These are phyloP conservation scores for Synanceia verrucosa DNA, from an alignment of 2,797 vertebrate genomes.

Conservation along the genomic window DNA sequence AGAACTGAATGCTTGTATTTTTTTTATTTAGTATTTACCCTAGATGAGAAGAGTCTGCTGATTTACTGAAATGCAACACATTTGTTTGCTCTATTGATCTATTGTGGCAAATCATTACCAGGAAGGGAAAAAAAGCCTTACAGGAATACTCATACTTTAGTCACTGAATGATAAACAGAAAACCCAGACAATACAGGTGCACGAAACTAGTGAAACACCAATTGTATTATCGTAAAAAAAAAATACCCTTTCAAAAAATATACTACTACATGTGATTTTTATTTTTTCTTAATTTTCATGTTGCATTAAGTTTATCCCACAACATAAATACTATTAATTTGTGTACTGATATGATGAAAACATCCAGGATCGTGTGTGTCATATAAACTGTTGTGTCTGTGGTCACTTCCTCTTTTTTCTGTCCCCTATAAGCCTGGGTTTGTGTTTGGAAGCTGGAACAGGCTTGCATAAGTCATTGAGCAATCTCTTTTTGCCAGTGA, in stretches of 20 bases:
- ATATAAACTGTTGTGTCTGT: not conserved
- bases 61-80: not conserved
- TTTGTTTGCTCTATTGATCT: slow-evolving; percentile 66
- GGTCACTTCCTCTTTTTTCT: slow-evolving; percentile 5
- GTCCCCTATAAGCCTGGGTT: not conserved
- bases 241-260: not conserved
- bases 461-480: slow-evolving; percentile 55
- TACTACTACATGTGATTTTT: not conserved
- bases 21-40: not conserved
- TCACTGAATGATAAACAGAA: slow-evolving; percentile 25
- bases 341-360: not conserved
- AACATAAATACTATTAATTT: not conserved
- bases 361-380: not conserved
- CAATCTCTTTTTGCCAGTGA: slow-evolving; percentile 30
- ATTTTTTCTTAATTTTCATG: not conserved
- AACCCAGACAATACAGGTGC: not conserved
- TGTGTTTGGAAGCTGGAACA: slow-evolving; percentile 36
- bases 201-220: not conserved
- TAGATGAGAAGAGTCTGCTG: not conserved
- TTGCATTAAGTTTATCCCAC: not conserved
- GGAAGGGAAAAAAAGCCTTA: slow-evolving; percentile 31
- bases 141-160: slow-evolving; percentile 31
- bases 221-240: not conserved
- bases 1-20: not conserved
- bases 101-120: slow-evolving; percentile 61